These are phyloP conservation scores for Chamaetylas fuelleborni DNA, from an alignment of 2,113 vertebrate genomes.

Conservation along the genomic window DNA sequence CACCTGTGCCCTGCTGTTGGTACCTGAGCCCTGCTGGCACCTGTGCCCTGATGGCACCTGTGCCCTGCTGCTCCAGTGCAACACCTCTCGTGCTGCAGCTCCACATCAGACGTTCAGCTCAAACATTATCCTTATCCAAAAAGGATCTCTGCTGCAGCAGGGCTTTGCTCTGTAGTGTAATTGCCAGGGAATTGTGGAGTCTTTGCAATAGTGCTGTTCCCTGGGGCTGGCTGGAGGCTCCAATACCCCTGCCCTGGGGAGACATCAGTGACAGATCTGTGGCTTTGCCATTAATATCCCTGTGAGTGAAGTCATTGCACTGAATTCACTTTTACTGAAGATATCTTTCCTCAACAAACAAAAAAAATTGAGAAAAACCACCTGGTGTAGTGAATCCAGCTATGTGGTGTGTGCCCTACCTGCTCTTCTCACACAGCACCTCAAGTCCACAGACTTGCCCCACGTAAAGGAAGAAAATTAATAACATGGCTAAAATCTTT, in stretches of 20 bases:
- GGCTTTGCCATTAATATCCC: background rate
- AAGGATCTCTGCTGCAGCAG: background rate
- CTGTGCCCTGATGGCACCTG: background rate
- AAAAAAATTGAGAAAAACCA: accelerated
- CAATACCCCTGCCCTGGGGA: background rate
- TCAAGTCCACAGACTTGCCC: background rate
- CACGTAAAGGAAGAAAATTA: background rate
- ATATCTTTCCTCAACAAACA: background rate
- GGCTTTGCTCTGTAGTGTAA: background rate
- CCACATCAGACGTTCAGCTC: background rate
- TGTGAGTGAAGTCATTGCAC: background rate
- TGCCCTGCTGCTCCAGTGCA: background rate
- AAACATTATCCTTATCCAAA: background rate
- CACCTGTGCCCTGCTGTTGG: background rate
- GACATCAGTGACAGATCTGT: background rate
- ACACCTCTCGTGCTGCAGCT: background rate
- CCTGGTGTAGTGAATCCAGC: accelerated
- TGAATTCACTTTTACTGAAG: background rate
- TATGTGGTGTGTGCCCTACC: accelerated
- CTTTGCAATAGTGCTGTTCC: background rate
- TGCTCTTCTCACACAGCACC: background rate
- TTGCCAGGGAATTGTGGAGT: background rate
- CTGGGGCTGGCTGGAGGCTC: background rate
- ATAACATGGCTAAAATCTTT: background rate
- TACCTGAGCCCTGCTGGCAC: background rate